Evolutionary conservation across 1,140 invertebrate genomes (phyloP).

Genomic region (Luehdorfia chinensis): DNA sequence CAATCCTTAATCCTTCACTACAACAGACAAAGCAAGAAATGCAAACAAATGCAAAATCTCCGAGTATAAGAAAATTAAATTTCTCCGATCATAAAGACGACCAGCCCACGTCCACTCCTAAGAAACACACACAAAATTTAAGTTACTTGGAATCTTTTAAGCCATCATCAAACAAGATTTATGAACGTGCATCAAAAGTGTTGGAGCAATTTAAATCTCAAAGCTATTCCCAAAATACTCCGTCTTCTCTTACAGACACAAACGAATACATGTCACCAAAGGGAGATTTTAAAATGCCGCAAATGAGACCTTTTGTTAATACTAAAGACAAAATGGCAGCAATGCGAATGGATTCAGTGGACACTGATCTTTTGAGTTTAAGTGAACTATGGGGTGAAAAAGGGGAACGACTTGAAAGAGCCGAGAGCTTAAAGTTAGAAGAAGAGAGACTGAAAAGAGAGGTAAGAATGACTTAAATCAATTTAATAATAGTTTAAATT

Average conservation of each 20-base stretch:
- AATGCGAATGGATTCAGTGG: slow-evolving; percentile 50
- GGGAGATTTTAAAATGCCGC: slow-evolving; percentile 65
- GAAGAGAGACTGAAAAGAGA: slow-evolving; percentile 86
- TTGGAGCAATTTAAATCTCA: slow-evolving; percentile 62
- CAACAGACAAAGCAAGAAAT: slow-evolving; percentile 21
- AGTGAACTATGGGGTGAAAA: slow-evolving; percentile 78
- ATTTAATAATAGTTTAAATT: too few species aligned
- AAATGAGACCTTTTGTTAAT: slow-evolving; percentile 51
- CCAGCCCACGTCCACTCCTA: slow-evolving; percentile 65
- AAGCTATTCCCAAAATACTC: slow-evolving; percentile 39
- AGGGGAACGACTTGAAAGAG: slow-evolving; percentile 48
- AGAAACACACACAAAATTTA: slow-evolving; percentile 27
- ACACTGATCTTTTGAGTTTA: slow-evolving; percentile 71
- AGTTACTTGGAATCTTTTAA: slow-evolving; percentile 48
- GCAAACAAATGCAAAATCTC: slow-evolving; percentile 34
- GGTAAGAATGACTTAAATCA: slow-evolving; percentile 52
- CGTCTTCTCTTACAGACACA: slow-evolving; percentile 37
- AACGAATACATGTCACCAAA: slow-evolving; percentile 40
- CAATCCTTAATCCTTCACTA: slow-evolving; percentile 13
- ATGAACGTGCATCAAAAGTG: slow-evolving; percentile 57
- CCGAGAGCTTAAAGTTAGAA: slow-evolving; percentile 80
- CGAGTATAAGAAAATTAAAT: slow-evolving; percentile 50
- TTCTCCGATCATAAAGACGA: slow-evolving; percentile 57
- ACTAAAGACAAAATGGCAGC: slow-evolving; percentile 28
- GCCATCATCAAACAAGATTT: slow-evolving; percentile 62